Percentiles rank a stretch among this genome's conserved stretches.
phyloP scores from a whole-genome alignment of 2,113 vertebrate genomes.

The Pardalotus punctatus region DNA sequence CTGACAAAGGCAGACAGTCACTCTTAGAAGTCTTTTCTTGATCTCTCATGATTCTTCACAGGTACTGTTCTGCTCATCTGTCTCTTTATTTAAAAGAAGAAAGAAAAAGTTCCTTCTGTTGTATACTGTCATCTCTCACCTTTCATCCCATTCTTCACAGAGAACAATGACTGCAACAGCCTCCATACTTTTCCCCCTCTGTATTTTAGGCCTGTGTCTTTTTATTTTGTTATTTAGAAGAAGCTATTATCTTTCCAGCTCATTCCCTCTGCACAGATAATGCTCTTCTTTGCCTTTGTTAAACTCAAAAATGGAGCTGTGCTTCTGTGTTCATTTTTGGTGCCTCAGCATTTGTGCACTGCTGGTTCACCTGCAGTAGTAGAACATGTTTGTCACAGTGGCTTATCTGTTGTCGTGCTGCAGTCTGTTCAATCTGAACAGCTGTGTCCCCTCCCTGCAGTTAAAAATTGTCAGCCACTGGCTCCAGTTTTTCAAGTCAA shows the following conservation, averaged over 20 bases:
- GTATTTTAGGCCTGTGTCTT: not conserved
- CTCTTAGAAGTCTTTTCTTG: not conserved
- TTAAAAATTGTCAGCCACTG: not conserved
- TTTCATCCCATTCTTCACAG: not conserved
- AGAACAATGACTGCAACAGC: not conserved
- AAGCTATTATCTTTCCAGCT: not conserved
- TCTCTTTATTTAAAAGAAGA: not conserved
- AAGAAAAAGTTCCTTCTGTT: not conserved
- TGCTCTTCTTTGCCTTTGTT: not conserved
- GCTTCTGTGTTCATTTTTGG: not conserved
- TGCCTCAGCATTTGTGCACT: not conserved
- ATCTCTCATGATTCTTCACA: not conserved
- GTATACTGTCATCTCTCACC: not conserved
- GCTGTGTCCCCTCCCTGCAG: not conserved
- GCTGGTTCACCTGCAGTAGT: not conserved
- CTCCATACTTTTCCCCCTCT: accelerated
- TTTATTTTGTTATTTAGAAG: not conserved
- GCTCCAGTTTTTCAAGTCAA: not conserved
- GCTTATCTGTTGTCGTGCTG: not conserved
- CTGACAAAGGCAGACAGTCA: not conserved
- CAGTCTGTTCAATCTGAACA: not conserved
- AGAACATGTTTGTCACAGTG: not conserved
- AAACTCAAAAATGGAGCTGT: not conserved
- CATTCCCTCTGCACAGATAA: not conserved
- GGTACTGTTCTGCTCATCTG: not conserved